Percentiles rank a stretch among this genome's conserved stretches.
phyloP scores from a whole-genome alignment of 35 echinoderm and acorn worm species.

The Acanthaster planci region DNA sequence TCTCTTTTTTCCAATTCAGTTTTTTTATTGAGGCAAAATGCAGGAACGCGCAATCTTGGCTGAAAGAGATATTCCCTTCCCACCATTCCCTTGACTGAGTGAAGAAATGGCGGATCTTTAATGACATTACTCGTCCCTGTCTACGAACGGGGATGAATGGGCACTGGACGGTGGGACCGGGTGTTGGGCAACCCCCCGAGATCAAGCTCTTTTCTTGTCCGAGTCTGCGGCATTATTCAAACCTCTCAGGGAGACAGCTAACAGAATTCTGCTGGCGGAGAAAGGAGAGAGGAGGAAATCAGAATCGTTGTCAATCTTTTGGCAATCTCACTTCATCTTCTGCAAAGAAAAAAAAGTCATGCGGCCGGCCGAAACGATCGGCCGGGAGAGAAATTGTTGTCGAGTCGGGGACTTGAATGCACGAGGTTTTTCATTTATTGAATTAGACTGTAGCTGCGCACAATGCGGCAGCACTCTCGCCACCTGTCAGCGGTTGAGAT shows the following conservation, averaged over 20 bases:
- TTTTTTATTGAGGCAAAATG: constrained; percentile 1
- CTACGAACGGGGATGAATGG: background rate
- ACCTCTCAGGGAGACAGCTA: constrained; percentile 6
- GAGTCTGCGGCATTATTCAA: constrained; percentile 9
- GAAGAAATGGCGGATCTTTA: constrained; percentile 3
- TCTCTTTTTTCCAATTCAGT: background rate
- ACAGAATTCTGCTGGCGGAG: background rate
- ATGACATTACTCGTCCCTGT: background rate
- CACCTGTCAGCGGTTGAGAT: background rate
- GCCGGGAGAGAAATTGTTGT: constrained; percentile 6
- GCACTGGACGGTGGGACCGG: background rate
- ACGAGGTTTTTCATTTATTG: constrained; percentile 4
- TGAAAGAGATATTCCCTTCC: background rate
- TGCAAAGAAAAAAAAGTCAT: background rate
- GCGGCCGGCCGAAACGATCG: background rate
- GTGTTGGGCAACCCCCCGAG: background rate
- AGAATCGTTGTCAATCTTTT: constrained; percentile 10
- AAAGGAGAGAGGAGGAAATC: background rate
- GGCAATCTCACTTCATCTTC: constrained; percentile 18
- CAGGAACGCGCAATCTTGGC: constrained; percentile 6
- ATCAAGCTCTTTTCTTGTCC: constrained; percentile 28
- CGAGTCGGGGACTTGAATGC: constrained; percentile 21
- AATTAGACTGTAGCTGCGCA: background rate
- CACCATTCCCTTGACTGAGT: background rate
- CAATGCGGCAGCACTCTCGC: background rate